These are phyloP conservation scores for Hemaris fuciformis DNA, from an alignment of 2,888 invertebrate genomes.

Conservation along the genomic window DNA sequence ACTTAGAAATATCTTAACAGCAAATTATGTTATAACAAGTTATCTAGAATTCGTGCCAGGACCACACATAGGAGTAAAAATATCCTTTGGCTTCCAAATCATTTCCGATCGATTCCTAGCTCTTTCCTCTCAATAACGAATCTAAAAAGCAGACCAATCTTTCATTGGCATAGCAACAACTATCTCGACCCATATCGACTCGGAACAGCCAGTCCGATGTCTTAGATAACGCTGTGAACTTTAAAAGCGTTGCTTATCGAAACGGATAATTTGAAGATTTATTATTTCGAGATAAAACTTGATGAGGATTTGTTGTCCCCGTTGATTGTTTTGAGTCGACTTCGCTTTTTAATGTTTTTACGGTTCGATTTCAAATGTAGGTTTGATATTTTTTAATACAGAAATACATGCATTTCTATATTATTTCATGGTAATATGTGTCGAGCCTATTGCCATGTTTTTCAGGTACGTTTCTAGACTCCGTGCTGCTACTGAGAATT, in stretches of 20 bases:
- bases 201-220: not conserved
- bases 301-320: not conserved
- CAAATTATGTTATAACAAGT: no score
- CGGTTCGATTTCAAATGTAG: no score
- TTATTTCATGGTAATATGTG: no score
- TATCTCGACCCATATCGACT: not conserved
- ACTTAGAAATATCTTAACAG: no score
- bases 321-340: not conserved
- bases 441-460: no score
- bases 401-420: no score
- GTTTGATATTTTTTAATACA: no score
- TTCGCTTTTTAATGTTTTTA: not conserved
- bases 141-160: not conserved
- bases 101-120: not conserved
- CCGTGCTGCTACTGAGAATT: no score
- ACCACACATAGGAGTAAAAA: no score
- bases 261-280: constrained; percentile 15
- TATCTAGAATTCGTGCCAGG: no score
- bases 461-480: no score
- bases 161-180: not conserved
- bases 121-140: not conserved
- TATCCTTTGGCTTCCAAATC: not conserved
- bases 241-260: constrained; percentile 18
- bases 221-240: not conserved
- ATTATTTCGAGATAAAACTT: constrained; percentile 1